phyloP scores from a whole-genome alignment of 2,797 vertebrate genomes.

The Sorex maritimensis region DNA sequence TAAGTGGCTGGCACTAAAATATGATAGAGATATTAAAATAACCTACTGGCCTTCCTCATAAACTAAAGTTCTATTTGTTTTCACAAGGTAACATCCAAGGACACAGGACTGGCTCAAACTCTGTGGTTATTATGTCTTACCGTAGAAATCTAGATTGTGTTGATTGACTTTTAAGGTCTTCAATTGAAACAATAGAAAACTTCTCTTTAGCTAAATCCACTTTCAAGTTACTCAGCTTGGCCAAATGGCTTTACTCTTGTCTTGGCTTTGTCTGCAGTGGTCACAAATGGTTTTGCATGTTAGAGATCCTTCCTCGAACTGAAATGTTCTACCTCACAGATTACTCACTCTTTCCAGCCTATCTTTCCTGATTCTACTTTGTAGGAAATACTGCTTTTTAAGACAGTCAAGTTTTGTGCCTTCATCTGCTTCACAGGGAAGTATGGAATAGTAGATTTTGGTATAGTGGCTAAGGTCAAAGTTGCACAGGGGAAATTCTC shows the following conservation, averaged over 20 bases:
- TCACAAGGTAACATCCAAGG: background rate
- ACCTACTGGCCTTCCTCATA: background rate
- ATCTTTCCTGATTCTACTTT: background rate
- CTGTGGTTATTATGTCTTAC: background rate
- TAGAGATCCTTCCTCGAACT: background rate
- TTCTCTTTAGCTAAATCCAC: constrained; percentile 17
- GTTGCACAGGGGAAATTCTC: background rate
- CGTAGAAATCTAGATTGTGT: constrained; percentile 27
- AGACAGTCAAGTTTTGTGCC: background rate
- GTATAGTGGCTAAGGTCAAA: constrained; percentile 27
- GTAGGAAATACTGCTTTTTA: background rate
- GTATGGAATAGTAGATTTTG: background rate
- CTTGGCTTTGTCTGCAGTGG: background rate
- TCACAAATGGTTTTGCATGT: background rate
- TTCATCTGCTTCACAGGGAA: constrained; percentile 29
- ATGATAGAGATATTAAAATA: background rate
- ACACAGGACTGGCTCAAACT: background rate
- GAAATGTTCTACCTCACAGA: background rate
- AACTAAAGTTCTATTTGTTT: constrained; percentile 48
- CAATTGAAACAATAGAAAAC: constrained; percentile 44
- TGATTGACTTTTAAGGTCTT: constrained; percentile 14
- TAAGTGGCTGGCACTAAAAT: constrained; percentile 25
- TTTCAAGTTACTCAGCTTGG: constrained; percentile 28
- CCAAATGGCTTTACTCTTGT: background rate
- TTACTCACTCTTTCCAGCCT: background rate